Conservation (phyloP, 2,797 vertebrate genomes). For the Protosalanx chinensis region DNA sequence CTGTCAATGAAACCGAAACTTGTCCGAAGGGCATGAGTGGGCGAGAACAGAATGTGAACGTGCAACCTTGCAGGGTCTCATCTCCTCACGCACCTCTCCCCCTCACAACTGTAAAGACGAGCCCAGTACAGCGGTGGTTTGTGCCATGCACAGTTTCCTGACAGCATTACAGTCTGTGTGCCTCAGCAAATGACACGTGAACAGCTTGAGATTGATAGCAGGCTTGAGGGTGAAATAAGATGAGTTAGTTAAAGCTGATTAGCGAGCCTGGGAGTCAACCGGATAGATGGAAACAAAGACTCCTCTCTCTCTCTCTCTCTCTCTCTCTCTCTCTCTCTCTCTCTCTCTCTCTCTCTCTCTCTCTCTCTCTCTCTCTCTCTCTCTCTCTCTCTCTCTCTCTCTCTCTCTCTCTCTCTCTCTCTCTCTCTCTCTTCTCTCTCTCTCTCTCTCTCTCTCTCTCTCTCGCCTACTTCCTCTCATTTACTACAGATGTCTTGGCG, state of each 20-base stretch:
- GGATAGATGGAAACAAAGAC: constrained; percentile 22
- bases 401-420: constrained; percentile 18
- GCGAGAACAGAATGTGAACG: constrained; percentile 13
- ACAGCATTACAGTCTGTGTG: constrained; percentile 32
- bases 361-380: constrained; percentile 48
- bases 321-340: constrained; percentile 35
- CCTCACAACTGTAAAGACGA: constrained; percentile 14
- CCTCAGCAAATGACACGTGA: constrained; percentile 56
- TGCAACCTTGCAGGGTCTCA: not conserved
- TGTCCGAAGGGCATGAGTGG: not conserved
- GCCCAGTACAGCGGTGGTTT: constrained; percentile 40
- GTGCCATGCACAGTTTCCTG: constrained; percentile 30
- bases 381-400: constrained; percentile 44
- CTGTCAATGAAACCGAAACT: constrained; percentile 37
- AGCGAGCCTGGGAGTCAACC: constrained; percentile 12
- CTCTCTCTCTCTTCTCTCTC: constrained; percentile 34
- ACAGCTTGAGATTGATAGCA: constrained; percentile 59
- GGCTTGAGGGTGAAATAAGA: constrained; percentile 57
- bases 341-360: constrained; percentile 51
- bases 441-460: constrained; percentile 46
- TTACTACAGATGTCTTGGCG: not conserved
- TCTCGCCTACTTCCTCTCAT: constrained; percentile 11
- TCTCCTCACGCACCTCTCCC: not conserved
- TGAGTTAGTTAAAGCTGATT: constrained; percentile 51
- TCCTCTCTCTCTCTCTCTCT: constrained; percentile 37